Evolutionary conservation across 2,888 invertebrate genomes (phyloP), one percentile per base, ranked within the genome.

Genomic region (Nymphalis urticae): DNA sequence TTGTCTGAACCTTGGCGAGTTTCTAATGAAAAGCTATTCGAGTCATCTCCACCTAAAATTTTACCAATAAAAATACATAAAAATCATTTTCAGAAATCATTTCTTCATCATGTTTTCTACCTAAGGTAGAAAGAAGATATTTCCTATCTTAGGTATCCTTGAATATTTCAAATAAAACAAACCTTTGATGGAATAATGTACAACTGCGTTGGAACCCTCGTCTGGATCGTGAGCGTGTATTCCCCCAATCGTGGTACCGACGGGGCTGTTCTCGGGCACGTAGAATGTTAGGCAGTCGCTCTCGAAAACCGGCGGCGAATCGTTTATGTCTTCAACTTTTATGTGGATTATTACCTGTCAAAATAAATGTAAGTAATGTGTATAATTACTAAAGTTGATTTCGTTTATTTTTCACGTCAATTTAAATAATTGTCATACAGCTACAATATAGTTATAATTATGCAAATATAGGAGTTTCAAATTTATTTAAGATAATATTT

Each of bases 211-310:
- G 0, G 95, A 94, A 0, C 98, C 98, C 81, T 98, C 97, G 78
- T 99, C 98, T 0, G 98, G 97, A 88, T 99, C 98, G 77, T 95
- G 95, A 0, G 98, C 97, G 79, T 96, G 95, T 66, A 99, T 96
- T 80, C 97, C 96, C 0, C 98, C 98, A 0, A 99, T 97, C 0
- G 97, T 96, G 0, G 98, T 97, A 0, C 98, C 99, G 1, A 98
- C 95, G 0, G 99, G 98, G n/a, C 98, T 98, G 84, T 99, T 99
- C 89, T 99, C 99, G 0, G 97, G 94, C 6, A 99, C 96, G 83
- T 97, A 97, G 51, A 98, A 94, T 0, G 96, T 95, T 17, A 99
- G 96, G 82, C 96, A 96, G 79, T 98, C 97, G 3, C 96, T 96
- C 71, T 97, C 96, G 86, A 98, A 98, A 0, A 96, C 96, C 0